Conservation (phyloP, 2,888 invertebrate genomes). For the Pilophorus perplexus region DNA sequence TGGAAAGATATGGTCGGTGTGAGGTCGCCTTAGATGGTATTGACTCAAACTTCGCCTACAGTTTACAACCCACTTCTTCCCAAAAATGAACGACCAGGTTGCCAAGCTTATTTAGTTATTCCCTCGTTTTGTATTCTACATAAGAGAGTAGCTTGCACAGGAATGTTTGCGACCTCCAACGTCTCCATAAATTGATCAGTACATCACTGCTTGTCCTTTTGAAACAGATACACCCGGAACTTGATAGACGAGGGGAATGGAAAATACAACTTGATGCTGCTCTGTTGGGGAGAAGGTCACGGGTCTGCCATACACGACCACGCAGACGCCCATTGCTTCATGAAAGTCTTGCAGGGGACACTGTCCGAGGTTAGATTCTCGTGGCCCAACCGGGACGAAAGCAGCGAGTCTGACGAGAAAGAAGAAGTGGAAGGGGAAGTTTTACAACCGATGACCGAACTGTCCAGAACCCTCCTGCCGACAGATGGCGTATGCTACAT, state of each 20-base stretch:
- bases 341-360: slow-evolving; percentile 63
- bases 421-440: slow-evolving; percentile 51
- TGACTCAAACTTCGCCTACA: too few species aligned
- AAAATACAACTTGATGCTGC: slow-evolving; percentile 92
- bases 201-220: too few species aligned
- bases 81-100: too few species aligned
- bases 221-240: slow-evolving; percentile 91
- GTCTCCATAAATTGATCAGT: too few species aligned
- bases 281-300: slow-evolving; percentile 98
- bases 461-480: slow-evolving; percentile 63
- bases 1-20: too few species aligned
- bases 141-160: too few species aligned
- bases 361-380: slow-evolving; percentile 60
- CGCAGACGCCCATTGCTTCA: slow-evolving; percentile 93
- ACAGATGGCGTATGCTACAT: slow-evolving; percentile 89
- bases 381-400: slow-evolving; percentile 62
- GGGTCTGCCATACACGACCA: slow-evolving; percentile 96
- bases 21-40: too few species aligned
- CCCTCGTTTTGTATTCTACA: too few species aligned
- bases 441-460: slow-evolving; percentile 59
- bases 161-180: too few species aligned
- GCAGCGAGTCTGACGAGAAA: not conserved
- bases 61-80: too few species aligned
- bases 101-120: too few species aligned
- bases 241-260: slow-evolving; percentile 94